phyloP scores from a whole-genome alignment of 1,140 invertebrate genomes.

The Atta texana region DNA sequence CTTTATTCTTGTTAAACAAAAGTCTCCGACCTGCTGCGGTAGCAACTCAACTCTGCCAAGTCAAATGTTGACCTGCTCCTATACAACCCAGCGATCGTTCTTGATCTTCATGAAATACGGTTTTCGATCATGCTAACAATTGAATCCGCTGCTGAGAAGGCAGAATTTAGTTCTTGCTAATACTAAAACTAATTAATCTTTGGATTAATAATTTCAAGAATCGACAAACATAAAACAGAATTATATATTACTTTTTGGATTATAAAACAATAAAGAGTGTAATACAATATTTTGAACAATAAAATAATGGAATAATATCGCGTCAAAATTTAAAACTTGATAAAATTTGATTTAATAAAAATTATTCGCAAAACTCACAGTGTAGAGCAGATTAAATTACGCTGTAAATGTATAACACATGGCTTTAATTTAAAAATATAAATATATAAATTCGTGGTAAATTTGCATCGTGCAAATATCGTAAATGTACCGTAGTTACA shows the following conservation, averaged over 20 bases:
- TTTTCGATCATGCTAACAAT: slow-evolving; percentile 87
- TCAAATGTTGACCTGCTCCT: slow-evolving; percentile 72
- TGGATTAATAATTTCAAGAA: slow-evolving; percentile 18
- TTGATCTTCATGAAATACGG: slow-evolving; percentile 51
- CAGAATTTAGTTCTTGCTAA: slow-evolving; percentile 30
- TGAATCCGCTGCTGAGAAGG: slow-evolving; percentile 87
- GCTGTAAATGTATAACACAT: background rate
- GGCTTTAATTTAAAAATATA: background rate
- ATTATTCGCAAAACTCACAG: background rate
- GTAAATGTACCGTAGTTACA: background rate
- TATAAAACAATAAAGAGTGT: background rate
- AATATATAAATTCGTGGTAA: slow-evolving; percentile 2
- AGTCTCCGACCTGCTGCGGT: slow-evolving; percentile 53
- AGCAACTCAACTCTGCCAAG: slow-evolving; percentile 63
- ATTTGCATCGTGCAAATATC: background rate
- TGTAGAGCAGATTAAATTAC: background rate
- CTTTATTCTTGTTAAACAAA: slow-evolving; percentile 67
- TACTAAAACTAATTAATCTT: slow-evolving; percentile 52
- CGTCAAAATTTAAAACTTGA: background rate
- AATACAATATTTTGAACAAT: background rate
- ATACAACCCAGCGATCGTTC: slow-evolving; percentile 35
- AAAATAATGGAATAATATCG: background rate
- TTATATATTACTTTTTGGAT: background rate
- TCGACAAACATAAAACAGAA: background rate
- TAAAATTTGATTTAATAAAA: background rate